A percentile compares a stretch with the other conserved stretches of the same genome.
These are phyloP conservation scores for Melipona quadrifasciata DNA, from an alignment of 1,140 invertebrate species.

Conservation along the genomic window DNA sequence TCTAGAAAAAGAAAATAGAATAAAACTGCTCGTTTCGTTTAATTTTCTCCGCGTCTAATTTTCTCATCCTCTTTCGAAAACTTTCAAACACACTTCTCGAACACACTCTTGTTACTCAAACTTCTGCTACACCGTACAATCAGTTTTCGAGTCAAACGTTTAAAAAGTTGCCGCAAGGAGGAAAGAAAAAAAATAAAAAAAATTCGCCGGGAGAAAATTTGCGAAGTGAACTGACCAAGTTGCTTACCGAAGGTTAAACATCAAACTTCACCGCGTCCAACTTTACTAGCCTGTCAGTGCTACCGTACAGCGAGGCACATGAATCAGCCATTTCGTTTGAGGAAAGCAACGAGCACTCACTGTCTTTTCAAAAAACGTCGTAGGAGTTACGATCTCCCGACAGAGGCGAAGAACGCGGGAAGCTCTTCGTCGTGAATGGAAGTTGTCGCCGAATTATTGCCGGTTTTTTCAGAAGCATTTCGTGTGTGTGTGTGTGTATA, in stretches of 20 bases:
- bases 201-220: background rate
- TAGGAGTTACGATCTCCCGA: background rate
- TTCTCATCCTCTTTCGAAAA: background rate
- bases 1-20: too few species aligned
- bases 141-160: background rate
- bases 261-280: background rate
- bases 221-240: background rate
- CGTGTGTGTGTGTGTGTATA: background rate
- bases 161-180: background rate
- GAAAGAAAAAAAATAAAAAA: background rate
- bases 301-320: too few species aligned
- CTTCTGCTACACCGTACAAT: background rate
- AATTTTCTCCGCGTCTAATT: too few species aligned
- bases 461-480: background rate
- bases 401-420: background rate
- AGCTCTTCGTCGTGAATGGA: slow-evolving; percentile 24
- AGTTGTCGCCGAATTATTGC: slow-evolving; percentile 26
- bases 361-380: background rate
- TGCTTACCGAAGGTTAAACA: background rate
- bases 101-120: background rate
- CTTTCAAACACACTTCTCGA: background rate
- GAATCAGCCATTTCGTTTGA: background rate
- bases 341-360: slow-evolving; percentile 7
- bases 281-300: too few species aligned
- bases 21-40: too few species aligned